Conservation (phyloP, 2,888 invertebrate species). For the Macaria notata region DNA sequence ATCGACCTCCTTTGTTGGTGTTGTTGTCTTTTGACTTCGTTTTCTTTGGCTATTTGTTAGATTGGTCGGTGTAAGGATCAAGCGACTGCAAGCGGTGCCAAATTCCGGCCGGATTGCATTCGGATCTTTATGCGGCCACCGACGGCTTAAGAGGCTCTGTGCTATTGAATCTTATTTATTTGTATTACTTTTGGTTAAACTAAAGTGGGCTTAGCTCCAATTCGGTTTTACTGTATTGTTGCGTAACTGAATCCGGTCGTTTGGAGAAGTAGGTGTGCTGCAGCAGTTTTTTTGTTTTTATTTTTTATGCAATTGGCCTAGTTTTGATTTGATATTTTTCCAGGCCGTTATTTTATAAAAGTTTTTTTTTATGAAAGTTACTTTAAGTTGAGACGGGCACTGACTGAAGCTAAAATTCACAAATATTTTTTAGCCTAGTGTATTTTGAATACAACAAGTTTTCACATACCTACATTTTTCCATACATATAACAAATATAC, state of each 20-base stretch:
- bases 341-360: too few species aligned
- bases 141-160: constrained; percentile 27
- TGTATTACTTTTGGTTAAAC: constrained; percentile 13
- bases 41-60: constrained; percentile 33
- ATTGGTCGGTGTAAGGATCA: constrained; percentile 32
- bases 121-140: constrained; percentile 25
- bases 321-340: too few species aligned
- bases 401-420: too few species aligned
- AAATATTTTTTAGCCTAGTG: too few species aligned
- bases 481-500: too few species aligned
- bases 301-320: too few species aligned
- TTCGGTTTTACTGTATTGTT: neutral
- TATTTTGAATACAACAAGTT: too few species aligned
- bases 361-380: too few species aligned
- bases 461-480: too few species aligned
- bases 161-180: constrained; percentile 29
- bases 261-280: neutral
- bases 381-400: too few species aligned
- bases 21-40: constrained; percentile 42
- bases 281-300: too few species aligned
- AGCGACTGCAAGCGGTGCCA: constrained; percentile 28
- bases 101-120: constrained; percentile 31
- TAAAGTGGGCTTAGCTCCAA: constrained; percentile 10
- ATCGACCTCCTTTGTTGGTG: constrained; percentile 45
- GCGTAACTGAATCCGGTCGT: neutral